Conservation (phyloP, 2,888 invertebrate species). For the Pollenia amentaria region DNA sequence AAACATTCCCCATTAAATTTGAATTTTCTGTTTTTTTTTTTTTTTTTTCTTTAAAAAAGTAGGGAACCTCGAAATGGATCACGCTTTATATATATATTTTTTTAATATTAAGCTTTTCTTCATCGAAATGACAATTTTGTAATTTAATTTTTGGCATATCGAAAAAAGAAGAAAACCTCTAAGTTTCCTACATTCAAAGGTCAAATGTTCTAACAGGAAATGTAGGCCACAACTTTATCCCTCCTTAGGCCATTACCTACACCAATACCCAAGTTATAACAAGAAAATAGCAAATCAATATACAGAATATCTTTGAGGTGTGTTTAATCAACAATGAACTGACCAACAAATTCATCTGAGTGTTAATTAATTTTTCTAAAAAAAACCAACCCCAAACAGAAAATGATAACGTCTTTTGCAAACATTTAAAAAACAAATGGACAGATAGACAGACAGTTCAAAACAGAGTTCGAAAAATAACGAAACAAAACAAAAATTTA, state of each 20-base stretch:
- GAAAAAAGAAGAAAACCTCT: too few species aligned
- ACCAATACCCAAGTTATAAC: not conserved
- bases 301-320: constrained; percentile 12
- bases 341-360: constrained; percentile 28
- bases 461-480: constrained; percentile 2
- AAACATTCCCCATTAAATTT: too few species aligned
- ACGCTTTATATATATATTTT: too few species aligned
- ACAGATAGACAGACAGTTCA: not conserved
- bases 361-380: constrained; percentile 59
- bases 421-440: constrained; percentile 14
- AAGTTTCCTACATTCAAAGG: constrained; percentile 7
- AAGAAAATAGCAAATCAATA: not conserved
- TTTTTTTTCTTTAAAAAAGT: too few species aligned
- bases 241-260: not conserved
- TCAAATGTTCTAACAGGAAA: not conserved
- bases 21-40: too few species aligned
- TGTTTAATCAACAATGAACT: constrained; percentile 22
- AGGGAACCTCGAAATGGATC: too few species aligned
- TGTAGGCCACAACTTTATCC: too few species aligned
- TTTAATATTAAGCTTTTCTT: too few species aligned
- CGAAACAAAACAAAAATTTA: constrained; percentile 5
- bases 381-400: not conserved
- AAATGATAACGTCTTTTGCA: not conserved
- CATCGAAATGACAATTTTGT: too few species aligned
- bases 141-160: too few species aligned